Evolutionary conservation across 2,888 invertebrate species (phyloP), one percentile per base, ranked within the genome.

Genomic region (Prenolepis imparis): DNA sequence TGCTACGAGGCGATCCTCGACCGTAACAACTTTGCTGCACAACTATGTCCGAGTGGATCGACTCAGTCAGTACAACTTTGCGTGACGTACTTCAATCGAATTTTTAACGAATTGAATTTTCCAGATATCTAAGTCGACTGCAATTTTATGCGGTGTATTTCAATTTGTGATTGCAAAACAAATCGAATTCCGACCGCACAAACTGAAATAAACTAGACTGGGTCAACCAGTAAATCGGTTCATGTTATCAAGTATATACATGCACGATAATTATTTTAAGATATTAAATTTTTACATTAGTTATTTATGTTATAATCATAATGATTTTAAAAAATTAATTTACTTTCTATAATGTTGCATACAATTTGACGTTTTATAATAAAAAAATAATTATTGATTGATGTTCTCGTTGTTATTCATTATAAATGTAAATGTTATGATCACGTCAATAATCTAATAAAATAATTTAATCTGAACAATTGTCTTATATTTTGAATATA

Each of bases 51-150:
- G 78, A 68, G 41, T 68, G 41, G 24, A 67, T 52, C 39, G 39
- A n/a, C 41, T 41, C 36, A 41, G 68, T 24, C 12, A 1, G 77
- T 32, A 52, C 52, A 68, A 68, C 41, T 68, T 68, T 21, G 21
- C 21, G 28, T 32, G 32, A 44, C 28, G 70, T 32, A 59, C 67
- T 57, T 68, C 41, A 59, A 78, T 41, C 57, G 68, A 78, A 78
- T 78, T 78, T 57, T 70, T 68, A 70, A 78, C 70, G 32, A 78
- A 68, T 78, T 41, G 55, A 41, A 68, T 78, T 78, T 78, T 41
- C 9, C 41, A 21, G 15, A 57, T 41, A 28, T 39, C 21, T 24
- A 64, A 67, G 55, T 57, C 32, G 77, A 44, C 39, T n/a, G 41
- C 55, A 66, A 57, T 66, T 75, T 67, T 24, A 57, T 24, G 39